These are phyloP conservation scores for Anomalospiza imberbis DNA, from an alignment of 2,797 vertebrate genomes.

Conservation along the genomic window DNA sequence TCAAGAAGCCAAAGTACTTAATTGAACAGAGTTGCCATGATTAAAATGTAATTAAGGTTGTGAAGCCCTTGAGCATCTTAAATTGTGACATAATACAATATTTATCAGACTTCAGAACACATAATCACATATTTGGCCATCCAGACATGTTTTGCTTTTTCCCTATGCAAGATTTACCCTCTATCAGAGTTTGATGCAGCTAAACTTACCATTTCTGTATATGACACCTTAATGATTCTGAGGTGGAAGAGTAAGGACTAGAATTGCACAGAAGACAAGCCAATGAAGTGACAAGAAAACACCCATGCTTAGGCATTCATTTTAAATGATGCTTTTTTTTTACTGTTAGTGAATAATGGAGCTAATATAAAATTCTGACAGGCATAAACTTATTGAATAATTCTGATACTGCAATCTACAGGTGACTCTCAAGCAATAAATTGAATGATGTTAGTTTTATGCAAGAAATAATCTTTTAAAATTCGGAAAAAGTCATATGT, in stretches of 20 bases:
- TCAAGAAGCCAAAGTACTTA: background rate
- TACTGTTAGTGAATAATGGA: constrained; percentile 22
- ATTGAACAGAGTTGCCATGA: constrained; percentile 11
- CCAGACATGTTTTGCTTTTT: constrained; percentile 16
- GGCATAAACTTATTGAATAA: constrained; percentile 10
- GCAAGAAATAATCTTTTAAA: constrained; percentile 31
- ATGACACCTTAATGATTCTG: background rate
- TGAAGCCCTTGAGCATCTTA: constrained; percentile 11
- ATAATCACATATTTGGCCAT: constrained; percentile 26
- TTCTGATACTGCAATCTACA: constrained; percentile 8
- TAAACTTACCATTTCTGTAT: background rate
- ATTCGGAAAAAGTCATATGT: background rate
- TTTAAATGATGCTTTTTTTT: background rate
- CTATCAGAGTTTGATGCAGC: background rate
- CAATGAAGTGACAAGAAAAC: constrained; percentile 6
- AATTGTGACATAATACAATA: constrained; percentile 14
- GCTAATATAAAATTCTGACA: constrained; percentile 27
- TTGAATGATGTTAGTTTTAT: background rate
- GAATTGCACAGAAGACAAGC: background rate
- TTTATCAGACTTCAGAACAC: constrained; percentile 41
- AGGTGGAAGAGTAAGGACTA: background rate
- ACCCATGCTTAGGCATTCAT: background rate
- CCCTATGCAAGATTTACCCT: background rate
- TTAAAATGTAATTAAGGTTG: constrained; percentile 40
- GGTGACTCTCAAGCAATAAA: background rate